These are phyloP conservation scores for Bombus superbus DNA, from an alignment of 1,140 invertebrate genomes.

Conservation along the genomic window DNA sequence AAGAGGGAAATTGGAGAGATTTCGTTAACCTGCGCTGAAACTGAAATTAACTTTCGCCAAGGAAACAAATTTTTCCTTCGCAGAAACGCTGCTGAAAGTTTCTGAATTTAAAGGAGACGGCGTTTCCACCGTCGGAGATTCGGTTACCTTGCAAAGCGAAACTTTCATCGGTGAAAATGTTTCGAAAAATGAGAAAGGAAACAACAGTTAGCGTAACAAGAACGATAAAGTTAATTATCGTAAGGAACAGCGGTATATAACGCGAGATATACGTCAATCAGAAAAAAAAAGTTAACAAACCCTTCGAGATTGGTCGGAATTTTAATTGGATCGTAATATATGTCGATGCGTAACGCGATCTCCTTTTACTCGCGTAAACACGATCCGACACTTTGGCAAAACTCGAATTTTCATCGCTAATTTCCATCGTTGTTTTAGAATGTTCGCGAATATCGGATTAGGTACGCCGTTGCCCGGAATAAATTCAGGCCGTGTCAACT, in stretches of 20 bases:
- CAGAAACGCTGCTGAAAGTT: conserved; percentile 5
- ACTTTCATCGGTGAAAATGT: background rate
- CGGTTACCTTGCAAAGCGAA: background rate
- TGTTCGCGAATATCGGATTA: background rate
- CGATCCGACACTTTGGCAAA: background rate
- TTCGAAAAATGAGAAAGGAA: background rate
- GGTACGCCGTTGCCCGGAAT: background rate
- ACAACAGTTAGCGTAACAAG: background rate
- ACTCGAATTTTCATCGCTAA: background rate
- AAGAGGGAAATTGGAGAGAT: background rate
- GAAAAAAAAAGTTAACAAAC: conserved; percentile 3
- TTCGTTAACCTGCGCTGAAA: background rate
- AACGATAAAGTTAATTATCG: conserved; percentile 23
- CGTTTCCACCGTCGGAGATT: background rate
- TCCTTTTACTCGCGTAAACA: conserved; percentile 5
- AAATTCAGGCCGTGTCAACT: background rate
- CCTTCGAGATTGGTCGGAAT: background rate
- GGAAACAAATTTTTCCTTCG: conserved; percentile 21
- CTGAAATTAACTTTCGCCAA: background rate
- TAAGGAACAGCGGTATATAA: background rate
- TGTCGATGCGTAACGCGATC: background rate
- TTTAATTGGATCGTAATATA: background rate
- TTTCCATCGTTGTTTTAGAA: background rate
- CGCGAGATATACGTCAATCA: background rate
- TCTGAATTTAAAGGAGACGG: background rate